A percentile compares a stretch with the other conserved stretches of the same genome.
Conservation (phyloP, 2,113 vertebrate genomes). For the Connochaetes taurinus region DNA sequence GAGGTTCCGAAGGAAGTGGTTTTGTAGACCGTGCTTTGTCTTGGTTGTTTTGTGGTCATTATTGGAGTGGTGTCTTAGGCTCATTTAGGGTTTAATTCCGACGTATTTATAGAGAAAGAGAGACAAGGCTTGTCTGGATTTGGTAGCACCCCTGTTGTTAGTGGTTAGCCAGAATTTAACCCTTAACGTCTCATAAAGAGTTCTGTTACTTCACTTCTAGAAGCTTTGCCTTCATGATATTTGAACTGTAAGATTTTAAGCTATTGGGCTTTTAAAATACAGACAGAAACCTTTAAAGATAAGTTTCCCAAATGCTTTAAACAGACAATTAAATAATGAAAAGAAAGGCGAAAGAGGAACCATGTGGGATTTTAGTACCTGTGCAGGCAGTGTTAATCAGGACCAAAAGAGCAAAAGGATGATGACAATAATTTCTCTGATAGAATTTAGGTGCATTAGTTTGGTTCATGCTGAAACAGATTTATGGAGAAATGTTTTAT, state of each 20-base stretch:
- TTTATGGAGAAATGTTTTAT: background rate
- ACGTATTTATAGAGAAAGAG: constrained; percentile 37
- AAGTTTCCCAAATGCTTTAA: constrained; percentile 13
- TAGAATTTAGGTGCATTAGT: background rate
- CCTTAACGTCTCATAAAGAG: background rate
- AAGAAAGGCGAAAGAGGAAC: constrained; percentile 1
- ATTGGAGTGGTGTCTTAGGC: background rate
- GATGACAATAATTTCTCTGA: background rate
- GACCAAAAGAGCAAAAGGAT: background rate
- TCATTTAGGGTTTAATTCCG: constrained; percentile 28
- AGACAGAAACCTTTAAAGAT: background rate
- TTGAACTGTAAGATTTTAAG: constrained; percentile 35
- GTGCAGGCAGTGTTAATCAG: background rate
- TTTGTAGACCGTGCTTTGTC: constrained; percentile 29
- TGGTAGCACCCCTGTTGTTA: background rate
- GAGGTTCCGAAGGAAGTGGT: constrained; percentile 53
- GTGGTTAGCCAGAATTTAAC: constrained; percentile 12
- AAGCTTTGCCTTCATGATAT: background rate
- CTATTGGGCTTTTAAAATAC: constrained; percentile 6
- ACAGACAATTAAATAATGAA: background rate
- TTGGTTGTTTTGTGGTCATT: constrained; percentile 20
- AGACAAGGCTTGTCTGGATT: background rate
- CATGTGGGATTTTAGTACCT: background rate
- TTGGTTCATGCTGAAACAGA: background rate
- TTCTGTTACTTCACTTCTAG: constrained; percentile 7